phyloP scores from a whole-genome alignment of 30 jellyfish, hydroid and myxozoan species.

The Cassiopea andromeda region DNA sequence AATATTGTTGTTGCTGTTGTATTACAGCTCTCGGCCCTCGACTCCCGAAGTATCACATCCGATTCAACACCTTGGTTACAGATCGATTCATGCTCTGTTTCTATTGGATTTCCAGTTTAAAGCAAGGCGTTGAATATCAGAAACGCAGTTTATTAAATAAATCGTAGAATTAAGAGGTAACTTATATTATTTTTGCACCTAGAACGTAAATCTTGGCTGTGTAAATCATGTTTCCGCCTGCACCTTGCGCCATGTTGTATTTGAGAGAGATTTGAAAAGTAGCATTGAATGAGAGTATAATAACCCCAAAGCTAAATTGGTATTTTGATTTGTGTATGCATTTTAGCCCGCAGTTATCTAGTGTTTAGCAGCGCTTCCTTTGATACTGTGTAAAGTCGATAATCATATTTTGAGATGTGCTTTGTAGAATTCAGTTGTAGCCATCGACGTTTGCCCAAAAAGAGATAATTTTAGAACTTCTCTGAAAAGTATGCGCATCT shows the following conservation, averaged over 20 bases:
- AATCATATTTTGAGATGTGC: too few species aligned
- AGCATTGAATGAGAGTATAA: too few species aligned
- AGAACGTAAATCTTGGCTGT: neutral
- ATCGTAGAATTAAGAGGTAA: neutral
- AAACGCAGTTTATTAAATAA: neutral
- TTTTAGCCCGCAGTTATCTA: too few species aligned
- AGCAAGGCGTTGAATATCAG: neutral
- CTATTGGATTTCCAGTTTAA: neutral
- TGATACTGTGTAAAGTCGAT: too few species aligned
- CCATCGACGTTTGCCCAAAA: too few species aligned
- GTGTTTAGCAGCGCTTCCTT: too few species aligned
- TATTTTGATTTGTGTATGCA: too few species aligned
- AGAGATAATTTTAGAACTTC: too few species aligned
- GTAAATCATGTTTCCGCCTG: neutral
- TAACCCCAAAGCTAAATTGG: too few species aligned
- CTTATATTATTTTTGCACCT: neutral
- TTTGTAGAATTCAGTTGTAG: too few species aligned
- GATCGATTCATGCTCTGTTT: constrained; percentile 45
- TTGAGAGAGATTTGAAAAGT: too few species aligned
- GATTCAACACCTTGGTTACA: constrained; percentile 64
- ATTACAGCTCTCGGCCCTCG: constrained; percentile 43
- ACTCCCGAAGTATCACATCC: constrained; percentile 59
- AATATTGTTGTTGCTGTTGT: constrained; percentile 44
- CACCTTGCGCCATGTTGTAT: neutral
- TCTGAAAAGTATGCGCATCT: too few species aligned